Evolutionary conservation across 2,888 invertebrate genomes (phyloP).

Genomic region (Mythimna lalbum): DNA sequence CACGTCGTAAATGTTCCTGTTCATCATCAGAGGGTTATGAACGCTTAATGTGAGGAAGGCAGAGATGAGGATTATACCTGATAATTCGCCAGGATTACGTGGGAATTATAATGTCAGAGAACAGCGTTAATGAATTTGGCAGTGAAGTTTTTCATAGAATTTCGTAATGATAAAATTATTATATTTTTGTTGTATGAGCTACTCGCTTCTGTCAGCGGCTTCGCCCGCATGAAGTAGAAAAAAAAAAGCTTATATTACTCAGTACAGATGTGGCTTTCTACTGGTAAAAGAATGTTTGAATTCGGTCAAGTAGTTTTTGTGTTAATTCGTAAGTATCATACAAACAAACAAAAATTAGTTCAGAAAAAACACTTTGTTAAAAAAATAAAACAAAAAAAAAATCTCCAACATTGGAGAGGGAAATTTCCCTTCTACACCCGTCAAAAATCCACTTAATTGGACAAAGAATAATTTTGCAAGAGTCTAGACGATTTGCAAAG

Average conservation of each 20-base stretch:
- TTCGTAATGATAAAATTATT: not conserved
- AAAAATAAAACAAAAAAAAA: too few species aligned
- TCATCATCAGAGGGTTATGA: conserved; percentile 41
- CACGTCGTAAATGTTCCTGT: conserved; percentile 53
- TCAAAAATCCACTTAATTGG: conserved; percentile 3
- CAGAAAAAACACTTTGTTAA: too few species aligned
- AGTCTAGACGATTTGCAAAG: conserved; percentile 19
- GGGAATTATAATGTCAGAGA: conserved; percentile 15
- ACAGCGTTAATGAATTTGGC: conserved; percentile 14
- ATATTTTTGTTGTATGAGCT: too few species aligned
- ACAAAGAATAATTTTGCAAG: not conserved
- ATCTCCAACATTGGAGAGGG: too few species aligned
- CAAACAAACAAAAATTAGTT: too few species aligned
- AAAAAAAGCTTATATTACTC: too few species aligned
- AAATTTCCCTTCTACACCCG: not conserved
- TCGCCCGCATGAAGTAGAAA: too few species aligned
- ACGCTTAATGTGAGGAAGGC: conserved; percentile 23
- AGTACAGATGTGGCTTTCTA: too few species aligned
- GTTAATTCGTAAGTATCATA: too few species aligned
- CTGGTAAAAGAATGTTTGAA: too few species aligned
- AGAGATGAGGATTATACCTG: conserved; percentile 29
- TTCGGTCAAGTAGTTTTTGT: too few species aligned
- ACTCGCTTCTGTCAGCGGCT: too few species aligned
- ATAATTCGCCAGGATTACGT: conserved; percentile 26
- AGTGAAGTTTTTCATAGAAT: conserved; percentile 13